Percentiles rank a stretch among this genome's conserved stretches.
Evolutionary conservation across 2,113 vertebrate species (phyloP).

Genomic region (Pavo muticus): DNA sequence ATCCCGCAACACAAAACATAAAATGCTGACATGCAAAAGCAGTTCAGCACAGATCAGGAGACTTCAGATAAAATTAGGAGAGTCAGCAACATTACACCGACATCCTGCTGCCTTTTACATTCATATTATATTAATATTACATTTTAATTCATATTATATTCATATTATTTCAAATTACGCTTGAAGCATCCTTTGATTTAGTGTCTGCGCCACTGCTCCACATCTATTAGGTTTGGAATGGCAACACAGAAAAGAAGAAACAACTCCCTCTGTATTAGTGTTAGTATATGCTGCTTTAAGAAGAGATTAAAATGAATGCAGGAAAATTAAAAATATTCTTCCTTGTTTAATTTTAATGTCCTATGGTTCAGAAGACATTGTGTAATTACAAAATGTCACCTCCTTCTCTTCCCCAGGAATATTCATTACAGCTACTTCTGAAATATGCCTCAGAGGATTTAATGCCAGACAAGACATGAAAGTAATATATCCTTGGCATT

Average conservation of each 20-base stretch:
- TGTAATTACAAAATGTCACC: constrained; percentile 9
- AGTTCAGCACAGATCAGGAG: not conserved
- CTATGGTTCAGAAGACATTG: not conserved
- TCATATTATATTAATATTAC: constrained; percentile 36
- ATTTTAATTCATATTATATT: not conserved
- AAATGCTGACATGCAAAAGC: accelerated
- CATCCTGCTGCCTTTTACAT: constrained; percentile 28
- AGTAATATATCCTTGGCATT: not conserved
- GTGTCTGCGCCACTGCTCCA: not conserved
- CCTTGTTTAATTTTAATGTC: not conserved
- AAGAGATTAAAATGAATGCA: not conserved
- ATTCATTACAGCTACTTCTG: not conserved
- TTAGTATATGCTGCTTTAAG: not conserved
- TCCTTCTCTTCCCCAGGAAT: not conserved
- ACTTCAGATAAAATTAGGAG: not conserved
- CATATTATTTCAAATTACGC: not conserved
- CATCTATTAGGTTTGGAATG: not conserved
- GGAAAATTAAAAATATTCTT: not conserved
- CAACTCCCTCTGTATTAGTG: not conserved
- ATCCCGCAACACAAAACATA: not conserved
- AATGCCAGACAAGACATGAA: not conserved
- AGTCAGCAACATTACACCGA: constrained; percentile 21
- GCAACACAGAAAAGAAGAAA: not conserved
- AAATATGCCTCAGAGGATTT: not conserved
- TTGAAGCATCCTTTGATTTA: not conserved